Percentiles rank a stretch among this genome's conserved stretches.
These are phyloP conservation scores for Bos javanicus DNA, from an alignment of 2,113 vertebrate genomes.

Conservation along the genomic window DNA sequence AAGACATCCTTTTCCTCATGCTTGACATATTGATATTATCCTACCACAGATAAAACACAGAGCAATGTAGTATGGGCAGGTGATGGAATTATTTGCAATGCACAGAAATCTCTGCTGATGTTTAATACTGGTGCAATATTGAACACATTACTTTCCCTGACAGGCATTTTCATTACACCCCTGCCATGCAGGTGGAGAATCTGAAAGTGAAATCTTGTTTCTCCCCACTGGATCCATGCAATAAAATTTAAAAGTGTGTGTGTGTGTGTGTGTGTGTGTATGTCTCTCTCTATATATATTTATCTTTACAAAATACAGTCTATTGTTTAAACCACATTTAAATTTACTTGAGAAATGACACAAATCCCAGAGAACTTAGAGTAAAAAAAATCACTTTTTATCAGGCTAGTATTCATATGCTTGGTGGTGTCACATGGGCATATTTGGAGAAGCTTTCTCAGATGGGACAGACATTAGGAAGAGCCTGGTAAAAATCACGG, in stretches of 20 bases:
- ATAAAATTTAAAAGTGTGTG: slow-evolving; percentile 74
- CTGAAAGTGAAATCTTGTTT: slow-evolving; percentile 79
- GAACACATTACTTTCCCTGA: slow-evolving; percentile 87
- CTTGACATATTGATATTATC: slow-evolving; percentile 83
- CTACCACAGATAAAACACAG: slow-evolving; percentile 82
- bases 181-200: slow-evolving; percentile 72
- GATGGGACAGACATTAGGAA: background rate
- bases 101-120: slow-evolving; percentile 82
- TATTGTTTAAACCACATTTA: background rate
- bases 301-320: background rate
- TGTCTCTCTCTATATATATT: background rate
- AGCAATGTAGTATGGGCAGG: slow-evolving; percentile 77
- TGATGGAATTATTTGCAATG: slow-evolving; percentile 84
- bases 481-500: background rate
- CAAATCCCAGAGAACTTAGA: background rate
- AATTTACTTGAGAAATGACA: background rate
- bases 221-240: slow-evolving; percentile 63
- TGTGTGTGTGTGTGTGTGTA: background rate
- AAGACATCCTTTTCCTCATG: slow-evolving; percentile 77
- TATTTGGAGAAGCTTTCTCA: background rate
- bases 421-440: background rate
- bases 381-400: background rate
- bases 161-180: slow-evolving; percentile 83
- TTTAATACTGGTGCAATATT: slow-evolving; percentile 82
- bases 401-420: background rate